Percentiles rank a stretch among this genome's conserved stretches.
Conservation (phyloP, 2,113 vertebrate genomes). For the Zosterops hypoxanthus region DNA sequence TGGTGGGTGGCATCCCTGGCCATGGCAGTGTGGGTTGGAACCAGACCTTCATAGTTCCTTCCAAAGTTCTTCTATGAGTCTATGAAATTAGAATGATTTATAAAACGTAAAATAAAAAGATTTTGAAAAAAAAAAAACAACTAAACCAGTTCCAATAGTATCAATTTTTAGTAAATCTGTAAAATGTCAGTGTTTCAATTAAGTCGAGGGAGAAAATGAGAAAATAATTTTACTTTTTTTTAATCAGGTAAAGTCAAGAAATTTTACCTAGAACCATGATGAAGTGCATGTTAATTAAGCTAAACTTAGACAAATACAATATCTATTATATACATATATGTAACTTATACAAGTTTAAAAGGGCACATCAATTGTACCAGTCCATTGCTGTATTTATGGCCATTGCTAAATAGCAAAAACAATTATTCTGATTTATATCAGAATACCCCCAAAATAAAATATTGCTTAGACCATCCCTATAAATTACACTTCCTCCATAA, state of each 20-base stretch:
- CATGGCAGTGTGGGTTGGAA: background rate
- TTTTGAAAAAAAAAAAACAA: rapidly evolving
- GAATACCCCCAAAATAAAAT: background rate
- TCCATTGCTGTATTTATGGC: background rate
- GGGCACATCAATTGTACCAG: rapidly evolving
- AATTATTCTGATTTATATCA: background rate
- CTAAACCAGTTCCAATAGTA: background rate
- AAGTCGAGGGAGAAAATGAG: background rate
- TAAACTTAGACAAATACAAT: background rate
- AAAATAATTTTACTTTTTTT: background rate
- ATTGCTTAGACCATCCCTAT: background rate
- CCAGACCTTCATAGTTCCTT: background rate
- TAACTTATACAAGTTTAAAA: background rate
- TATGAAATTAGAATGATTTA: background rate
- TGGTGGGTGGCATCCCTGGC: too few species aligned
- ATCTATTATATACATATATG: background rate
- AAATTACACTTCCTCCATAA: background rate
- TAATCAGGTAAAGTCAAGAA: background rate
- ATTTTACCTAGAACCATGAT: background rate
- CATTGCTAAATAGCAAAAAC: background rate
- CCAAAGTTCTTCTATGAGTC: background rate
- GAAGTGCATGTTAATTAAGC: background rate
- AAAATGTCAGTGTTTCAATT: background rate
- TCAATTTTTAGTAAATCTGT: background rate
- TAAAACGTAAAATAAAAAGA: background rate